Evolutionary conservation across 2,797 vertebrate genomes (phyloP), one percentile per base, ranked within the genome.

Genomic region (Eospalax fontanierii): DNA sequence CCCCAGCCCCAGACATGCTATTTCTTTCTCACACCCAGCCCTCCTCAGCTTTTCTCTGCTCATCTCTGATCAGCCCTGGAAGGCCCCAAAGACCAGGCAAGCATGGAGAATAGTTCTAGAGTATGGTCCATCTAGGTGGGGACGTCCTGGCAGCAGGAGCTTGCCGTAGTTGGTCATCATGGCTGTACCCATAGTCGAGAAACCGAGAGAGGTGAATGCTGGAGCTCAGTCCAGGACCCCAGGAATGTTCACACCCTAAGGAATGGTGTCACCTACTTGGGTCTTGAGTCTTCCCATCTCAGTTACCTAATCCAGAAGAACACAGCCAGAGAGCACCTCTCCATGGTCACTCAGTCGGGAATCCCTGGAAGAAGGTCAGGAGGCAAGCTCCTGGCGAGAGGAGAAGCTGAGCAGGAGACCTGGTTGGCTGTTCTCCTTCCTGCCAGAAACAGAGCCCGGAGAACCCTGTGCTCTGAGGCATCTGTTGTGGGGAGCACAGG

Each of bases 401-500:
- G 18, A 50, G 74, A 63, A 40, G 40, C 33, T 8, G 46, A 74
- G 59, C 9, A 3, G n/a, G 38, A 43, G 3, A 46, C 28, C 2
- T 30, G 40, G 30, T 70, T 1, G 59, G 65, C 15, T 4, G 30
- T 9, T 86, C 65, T 35, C 30, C 40, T 82, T 50, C 50, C 14
- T 16, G 15, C 7, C 0, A 8, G 50, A 33, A 80, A 54, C 8
- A 54, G 50, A 84, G 81, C 71, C 18, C 38, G 5, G 2, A 3
- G 30, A 65, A 22, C 38, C 57, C 40, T 54, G 4, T 26, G 35
- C 46, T 66, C 70, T 28, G 40, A 40, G 30, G 21, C 73, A 43
- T 46, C 15, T 30, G 90, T n/a, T 33, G 83, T 22, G n/a, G 76
- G 76, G 87, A 84, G 82, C 92, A 65, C 85, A 84, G 66, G 85